phyloP scores from a whole-genome alignment of 2,113 vertebrate genomes.

The Actenoides hombroni region DNA sequence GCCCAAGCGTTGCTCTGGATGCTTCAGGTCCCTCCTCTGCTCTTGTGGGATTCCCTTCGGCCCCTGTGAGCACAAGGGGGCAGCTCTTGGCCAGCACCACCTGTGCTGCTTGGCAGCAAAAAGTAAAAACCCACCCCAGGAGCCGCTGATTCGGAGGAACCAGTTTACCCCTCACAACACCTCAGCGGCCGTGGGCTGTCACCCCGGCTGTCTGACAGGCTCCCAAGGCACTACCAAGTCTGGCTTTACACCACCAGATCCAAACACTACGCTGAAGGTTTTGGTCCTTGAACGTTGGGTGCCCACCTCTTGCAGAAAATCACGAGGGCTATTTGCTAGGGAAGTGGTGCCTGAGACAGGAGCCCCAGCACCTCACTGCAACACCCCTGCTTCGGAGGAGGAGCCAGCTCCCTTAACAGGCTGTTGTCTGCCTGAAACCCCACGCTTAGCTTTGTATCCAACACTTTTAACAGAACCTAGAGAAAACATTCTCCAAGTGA shows the following conservation, averaged over 20 bases:
- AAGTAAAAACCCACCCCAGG: neutral
- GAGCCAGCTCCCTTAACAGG: neutral
- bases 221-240: neutral
- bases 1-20: neutral
- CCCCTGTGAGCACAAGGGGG: neutral
- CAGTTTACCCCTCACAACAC: neutral
- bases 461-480: neutral
- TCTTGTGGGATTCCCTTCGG: neutral
- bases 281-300: rapidly evolving
- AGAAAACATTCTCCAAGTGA: neutral
- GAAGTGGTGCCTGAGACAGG: neutral
- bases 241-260: neutral
- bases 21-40: neutral
- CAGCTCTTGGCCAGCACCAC: neutral
- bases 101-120: neutral
- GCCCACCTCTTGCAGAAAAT: neutral
- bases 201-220: neutral
- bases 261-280: rapidly evolving
- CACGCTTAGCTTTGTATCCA: neutral
- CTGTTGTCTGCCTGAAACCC: neutral
- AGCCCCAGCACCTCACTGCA: neutral
- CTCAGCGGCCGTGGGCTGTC: neutral
- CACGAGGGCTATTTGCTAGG: neutral
- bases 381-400: neutral
- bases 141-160: neutral